A percentile compares a stretch with the other conserved stretches of the same genome.
Evolutionary conservation across 2,888 invertebrate genomes (phyloP).

Genomic region (Cancer borealis): DNA sequence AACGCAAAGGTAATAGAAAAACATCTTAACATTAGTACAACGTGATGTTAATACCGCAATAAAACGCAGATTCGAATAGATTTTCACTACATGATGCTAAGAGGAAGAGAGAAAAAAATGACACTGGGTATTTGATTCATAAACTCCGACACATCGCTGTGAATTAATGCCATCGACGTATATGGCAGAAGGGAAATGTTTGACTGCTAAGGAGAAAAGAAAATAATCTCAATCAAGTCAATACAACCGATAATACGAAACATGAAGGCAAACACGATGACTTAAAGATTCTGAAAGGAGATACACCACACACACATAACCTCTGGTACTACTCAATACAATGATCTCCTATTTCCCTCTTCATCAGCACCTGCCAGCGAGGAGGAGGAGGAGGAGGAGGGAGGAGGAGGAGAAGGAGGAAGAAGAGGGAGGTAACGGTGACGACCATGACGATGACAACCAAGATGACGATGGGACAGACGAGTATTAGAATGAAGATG

Average conservation of each 20-base stretch:
- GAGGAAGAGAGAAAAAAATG: background rate
- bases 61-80: background rate
- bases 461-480: background rate
- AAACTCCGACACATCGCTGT: background rate
- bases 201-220: background rate
- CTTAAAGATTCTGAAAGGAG: background rate
- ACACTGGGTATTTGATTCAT: background rate
- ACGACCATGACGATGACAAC: background rate
- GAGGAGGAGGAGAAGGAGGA: background rate
- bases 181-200: background rate
- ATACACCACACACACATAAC: background rate
- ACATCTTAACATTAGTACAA: background rate
- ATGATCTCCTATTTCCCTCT: constrained; percentile 9
- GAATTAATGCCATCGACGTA: constrained; percentile 4
- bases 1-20: background rate
- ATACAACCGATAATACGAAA: background rate
- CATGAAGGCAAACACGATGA: background rate
- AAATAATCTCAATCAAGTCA: constrained; percentile 1
- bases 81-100: background rate
- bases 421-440: background rate
- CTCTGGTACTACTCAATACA: background rate
- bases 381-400: background rate
- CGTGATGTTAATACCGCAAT: background rate
- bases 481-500: background rate
- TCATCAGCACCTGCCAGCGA: background rate